These are phyloP conservation scores for Gobionotothen gibberifrons DNA, from an alignment of 2,797 vertebrate genomes.

Conservation along the genomic window DNA sequence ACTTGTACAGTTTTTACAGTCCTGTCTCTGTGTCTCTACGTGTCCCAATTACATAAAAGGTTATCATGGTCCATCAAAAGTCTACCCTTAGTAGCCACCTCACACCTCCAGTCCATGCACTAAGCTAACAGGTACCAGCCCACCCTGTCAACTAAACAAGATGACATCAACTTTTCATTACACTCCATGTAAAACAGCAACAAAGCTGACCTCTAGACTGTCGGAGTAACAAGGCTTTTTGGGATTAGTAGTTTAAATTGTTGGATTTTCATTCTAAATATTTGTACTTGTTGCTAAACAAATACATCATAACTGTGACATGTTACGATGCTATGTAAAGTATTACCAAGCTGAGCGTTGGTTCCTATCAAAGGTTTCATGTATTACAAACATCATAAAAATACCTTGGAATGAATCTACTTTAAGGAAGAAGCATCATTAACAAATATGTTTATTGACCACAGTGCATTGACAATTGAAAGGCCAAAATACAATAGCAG, in stretches of 20 bases:
- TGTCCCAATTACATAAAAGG: too few relatives aligned
- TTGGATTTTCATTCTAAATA: background rate
- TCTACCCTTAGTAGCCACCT: too few relatives aligned
- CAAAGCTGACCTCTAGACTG: background rate
- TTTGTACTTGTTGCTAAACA: background rate
- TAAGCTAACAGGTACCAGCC: background rate
- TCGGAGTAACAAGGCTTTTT: background rate
- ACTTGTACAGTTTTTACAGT: too few relatives aligned
- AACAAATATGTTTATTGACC: slow-evolving; percentile 81
- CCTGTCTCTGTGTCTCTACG: too few relatives aligned
- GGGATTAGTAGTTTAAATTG: background rate
- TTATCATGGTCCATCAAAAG: too few relatives aligned
- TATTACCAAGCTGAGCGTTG: background rate
- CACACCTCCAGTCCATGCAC: background rate
- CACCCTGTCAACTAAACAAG: background rate
- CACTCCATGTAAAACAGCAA: background rate
- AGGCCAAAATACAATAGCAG: slow-evolving; percentile 72
- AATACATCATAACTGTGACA: background rate
- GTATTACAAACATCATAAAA: slow-evolving; percentile 36
- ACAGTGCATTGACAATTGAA: slow-evolving; percentile 66
- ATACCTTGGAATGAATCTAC: slow-evolving; percentile 43
- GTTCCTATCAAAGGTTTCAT: background rate
- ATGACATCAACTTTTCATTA: too few relatives aligned
- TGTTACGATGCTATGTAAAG: background rate
- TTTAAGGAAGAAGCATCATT: slow-evolving; percentile 67